Evolutionary conservation across 2,888 invertebrate species (phyloP).

Genomic region (Tenodera sinensis): DNA sequence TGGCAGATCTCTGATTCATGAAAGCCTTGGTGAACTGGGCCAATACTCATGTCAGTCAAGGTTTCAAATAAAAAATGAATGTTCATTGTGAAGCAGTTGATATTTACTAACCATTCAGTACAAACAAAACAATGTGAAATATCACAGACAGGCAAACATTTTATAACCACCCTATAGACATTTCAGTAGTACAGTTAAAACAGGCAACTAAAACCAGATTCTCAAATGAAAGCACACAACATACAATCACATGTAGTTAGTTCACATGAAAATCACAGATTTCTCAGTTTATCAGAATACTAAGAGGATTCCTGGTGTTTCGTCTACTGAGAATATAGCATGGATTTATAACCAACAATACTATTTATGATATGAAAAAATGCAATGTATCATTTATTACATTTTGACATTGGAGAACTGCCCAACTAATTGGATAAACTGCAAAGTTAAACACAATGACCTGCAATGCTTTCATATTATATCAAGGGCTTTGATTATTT

Average conservation of each 20-base stretch:
- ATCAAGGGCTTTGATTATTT: too few relatives aligned
- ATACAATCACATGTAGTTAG: not conserved
- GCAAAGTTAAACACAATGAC: too few relatives aligned
- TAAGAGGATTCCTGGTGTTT: not conserved
- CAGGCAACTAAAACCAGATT: not conserved
- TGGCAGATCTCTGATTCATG: too few relatives aligned
- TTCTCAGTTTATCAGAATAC: not conserved
- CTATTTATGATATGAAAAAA: not conserved
- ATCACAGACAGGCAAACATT: not conserved
- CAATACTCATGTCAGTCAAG: too few relatives aligned
- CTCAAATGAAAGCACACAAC: not conserved
- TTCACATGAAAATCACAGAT: not conserved
- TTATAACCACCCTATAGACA: not conserved
- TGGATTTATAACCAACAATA: not conserved
- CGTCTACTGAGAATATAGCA: not conserved
- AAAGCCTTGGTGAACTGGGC: too few relatives aligned
- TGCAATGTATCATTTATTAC: too few relatives aligned
- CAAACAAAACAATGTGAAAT: not conserved
- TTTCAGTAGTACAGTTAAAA: not conserved
- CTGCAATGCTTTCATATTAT: too few relatives aligned
- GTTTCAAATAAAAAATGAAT: not conserved
- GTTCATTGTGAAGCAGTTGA: not conserved
- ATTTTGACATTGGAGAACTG: too few relatives aligned
- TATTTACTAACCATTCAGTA: not conserved
- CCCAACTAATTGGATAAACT: too few relatives aligned